These are phyloP conservation scores for Oxyura jamaicensis DNA, from an alignment of 2,113 vertebrate species.

Conservation along the genomic window DNA sequence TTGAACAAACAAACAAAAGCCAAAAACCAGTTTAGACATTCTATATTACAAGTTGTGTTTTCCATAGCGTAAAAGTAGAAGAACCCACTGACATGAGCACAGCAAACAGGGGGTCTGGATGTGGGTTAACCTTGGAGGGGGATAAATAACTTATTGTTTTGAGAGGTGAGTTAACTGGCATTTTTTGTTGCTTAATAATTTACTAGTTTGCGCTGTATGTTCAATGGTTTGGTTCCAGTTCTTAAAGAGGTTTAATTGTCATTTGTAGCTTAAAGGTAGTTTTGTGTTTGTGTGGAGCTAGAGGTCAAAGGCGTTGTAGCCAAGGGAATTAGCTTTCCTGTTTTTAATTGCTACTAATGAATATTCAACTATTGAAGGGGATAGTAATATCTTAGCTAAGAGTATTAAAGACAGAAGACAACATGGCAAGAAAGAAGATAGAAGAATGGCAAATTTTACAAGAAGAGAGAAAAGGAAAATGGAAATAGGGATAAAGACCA, in stretches of 20 bases:
- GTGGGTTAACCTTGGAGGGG: background rate
- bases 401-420: background rate
- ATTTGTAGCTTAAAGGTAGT: slow-evolving; percentile 5
- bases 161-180: background rate
- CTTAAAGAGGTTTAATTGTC: background rate
- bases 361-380: background rate
- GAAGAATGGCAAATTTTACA: background rate
- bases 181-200: background rate
- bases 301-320: background rate
- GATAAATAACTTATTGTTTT: background rate
- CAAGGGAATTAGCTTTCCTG: background rate
- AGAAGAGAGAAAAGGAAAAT: background rate
- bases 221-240: background rate
- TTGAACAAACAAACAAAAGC: background rate
- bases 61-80: background rate
- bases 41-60: background rate
- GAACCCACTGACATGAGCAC: background rate
- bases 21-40: background rate
- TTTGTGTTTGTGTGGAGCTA: background rate
- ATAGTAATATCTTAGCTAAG: background rate
- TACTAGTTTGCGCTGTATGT: background rate
- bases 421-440: background rate
- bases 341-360: background rate
- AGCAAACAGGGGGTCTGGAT: background rate
- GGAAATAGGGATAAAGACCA: background rate